Base-by-base conservation (phyloP, 2,888 invertebrate species). In the Nebria brevicollis region DNA sequence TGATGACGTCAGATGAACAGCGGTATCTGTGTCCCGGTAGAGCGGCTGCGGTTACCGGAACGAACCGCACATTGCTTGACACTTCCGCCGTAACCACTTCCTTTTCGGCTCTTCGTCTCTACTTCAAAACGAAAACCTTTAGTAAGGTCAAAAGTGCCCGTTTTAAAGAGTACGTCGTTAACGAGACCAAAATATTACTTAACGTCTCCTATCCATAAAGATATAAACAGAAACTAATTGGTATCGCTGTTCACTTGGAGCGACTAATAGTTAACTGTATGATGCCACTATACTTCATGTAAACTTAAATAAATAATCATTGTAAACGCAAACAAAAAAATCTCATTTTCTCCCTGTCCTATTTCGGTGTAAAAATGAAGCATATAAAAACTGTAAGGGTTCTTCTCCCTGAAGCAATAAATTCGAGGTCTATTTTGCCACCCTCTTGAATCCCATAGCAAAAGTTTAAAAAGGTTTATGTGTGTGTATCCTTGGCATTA, bases 41-140 rank as follows among this genome's bases (percentile, higher is more conserved):
- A 66, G 42, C 15, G 43, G 77, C 64, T 80, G 80, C 72, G 80
- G 80, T 75, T 65, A 34, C 72, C 70, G 72, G 80, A 80, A 80
- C 80, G 72, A 75, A 80, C 80, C 80, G 75, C 80, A 80, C 80
- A 72, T 80, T 80, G 80, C 80, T 80, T 80, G 80, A 80, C 80
- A 80, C 80, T 80, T 80, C 75, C 80, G 80, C 72, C 20, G 15
- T 26, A 74, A 64, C 54, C 64, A 43, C 64, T 75, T 75, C 64
- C 75, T 64, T 43, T 41, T 43, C 26, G 15, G 15, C n/a, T 41
- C 15, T 73, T 41, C 73, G 26, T 73, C 43, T 41, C 73, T 26
- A 43, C 15, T 15, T 15, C 42, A 11, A 13, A 20, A 41, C 41
- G 26, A 34, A 54, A 54, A 6, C 34, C 70, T 25, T 34, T 20